Evolutionary conservation across 2,113 vertebrate genomes (phyloP), one percentile per base, ranked within the genome.

Genomic region (Festucalex cinctus): DNA sequence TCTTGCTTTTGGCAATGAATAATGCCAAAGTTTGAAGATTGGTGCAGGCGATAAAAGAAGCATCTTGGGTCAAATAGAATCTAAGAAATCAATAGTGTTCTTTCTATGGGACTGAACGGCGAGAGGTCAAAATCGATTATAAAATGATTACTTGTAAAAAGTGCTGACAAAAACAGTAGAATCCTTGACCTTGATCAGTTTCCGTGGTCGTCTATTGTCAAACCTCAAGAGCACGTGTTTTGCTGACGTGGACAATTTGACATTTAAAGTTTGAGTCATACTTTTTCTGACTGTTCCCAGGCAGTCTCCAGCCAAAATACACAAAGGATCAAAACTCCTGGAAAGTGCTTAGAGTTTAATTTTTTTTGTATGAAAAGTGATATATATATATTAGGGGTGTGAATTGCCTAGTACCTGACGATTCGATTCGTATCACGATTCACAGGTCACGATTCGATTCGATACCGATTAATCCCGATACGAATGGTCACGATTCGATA

Each of bases 1-100:
- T 32, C 28, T 54, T 14, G 51, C 10, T 54, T 54, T 13, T 26
- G 10, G 24, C 10, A 5, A 54, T 26, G 51, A 54, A 54, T 26
- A 54, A 54, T 51, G 48, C 20, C 48, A 12, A 51, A 51, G 9
- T 54, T 13, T 26, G 5, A 54, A 26, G n/a, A 26, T 24, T 26
- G 22, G 51, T 24, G 0, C 10, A 16, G 51, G 22, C 51, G 26
- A 54, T 22, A 24, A 54, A 54, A 54, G 51, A 54, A 54, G 20
- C 58, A n/a, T n/a, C 35, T 22, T 61, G 36, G 28, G 5, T 39
- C n/a, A 41, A 61, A 13, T 41, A 22, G 12, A 41, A 22, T 61
- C 26, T 39, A 61, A 61, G 13, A 54, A 61, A 61, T 61, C 36
- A 43, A 62, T 43, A 39, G 5, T 43, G 6, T 24, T 62, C 60